phyloP scores from a whole-genome alignment of 35 echinoderm and acorn worm genomes.

The Heliocidaris tuberculata region DNA sequence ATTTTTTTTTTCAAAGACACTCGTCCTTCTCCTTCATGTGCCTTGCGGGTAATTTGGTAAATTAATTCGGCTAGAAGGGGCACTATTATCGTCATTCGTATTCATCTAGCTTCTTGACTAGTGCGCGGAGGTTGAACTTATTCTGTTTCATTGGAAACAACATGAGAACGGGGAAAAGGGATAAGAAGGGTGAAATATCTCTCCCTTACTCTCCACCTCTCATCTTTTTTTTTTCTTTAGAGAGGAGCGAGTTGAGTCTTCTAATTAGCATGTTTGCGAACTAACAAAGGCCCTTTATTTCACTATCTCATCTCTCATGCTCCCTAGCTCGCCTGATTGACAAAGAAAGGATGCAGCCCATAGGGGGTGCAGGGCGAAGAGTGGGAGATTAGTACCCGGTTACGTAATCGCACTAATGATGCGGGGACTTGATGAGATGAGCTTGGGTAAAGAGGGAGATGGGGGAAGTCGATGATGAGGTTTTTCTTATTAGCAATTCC shows the following conservation, averaged over 20 bases:
- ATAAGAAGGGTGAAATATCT: neutral
- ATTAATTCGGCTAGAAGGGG: neutral
- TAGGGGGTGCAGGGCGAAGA: neutral
- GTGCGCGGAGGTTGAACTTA: neutral
- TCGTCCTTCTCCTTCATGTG: neutral
- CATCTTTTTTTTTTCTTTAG: neutral
- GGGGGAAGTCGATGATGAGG: neutral
- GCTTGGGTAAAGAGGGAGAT: neutral
- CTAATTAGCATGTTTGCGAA: constrained; percentile 3
- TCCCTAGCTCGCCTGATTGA: neutral
- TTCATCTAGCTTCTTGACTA: neutral
- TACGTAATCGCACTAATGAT: constrained; percentile 35
- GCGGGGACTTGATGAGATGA: constrained; percentile 8
- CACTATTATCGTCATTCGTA: neutral
- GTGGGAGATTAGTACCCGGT: constrained; percentile 22
- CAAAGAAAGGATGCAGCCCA: neutral
- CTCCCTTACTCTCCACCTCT: neutral
- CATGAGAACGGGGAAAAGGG: neutral
- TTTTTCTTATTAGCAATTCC: neutral
- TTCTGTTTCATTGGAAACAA: neutral
- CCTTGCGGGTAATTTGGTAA: neutral
- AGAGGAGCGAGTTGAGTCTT: neutral
- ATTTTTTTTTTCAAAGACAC: neutral
- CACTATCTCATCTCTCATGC: neutral
- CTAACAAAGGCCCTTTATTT: neutral